These are phyloP conservation scores for Drosophila mayaguana DNA, from an alignment of 2,888 invertebrate genomes.

Conservation along the genomic window DNA sequence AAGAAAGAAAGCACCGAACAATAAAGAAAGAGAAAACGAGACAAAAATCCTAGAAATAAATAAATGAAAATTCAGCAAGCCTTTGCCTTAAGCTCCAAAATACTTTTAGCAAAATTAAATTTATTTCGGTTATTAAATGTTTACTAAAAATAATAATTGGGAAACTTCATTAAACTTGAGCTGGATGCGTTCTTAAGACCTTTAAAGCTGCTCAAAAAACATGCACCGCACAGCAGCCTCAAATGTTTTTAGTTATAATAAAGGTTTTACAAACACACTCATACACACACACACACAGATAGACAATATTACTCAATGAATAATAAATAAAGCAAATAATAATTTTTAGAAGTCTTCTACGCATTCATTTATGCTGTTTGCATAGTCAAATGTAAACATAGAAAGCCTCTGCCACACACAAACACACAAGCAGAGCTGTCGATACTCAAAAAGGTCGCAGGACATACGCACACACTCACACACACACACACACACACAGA, in stretches of 20 bases:
- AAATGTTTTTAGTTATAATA: conserved; percentile 28
- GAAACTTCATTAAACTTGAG: background rate
- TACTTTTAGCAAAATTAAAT: background rate
- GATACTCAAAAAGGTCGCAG: conserved; percentile 61
- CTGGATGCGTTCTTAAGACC: background rate
- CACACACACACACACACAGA: conserved; percentile 13
- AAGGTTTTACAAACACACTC: conserved; percentile 20
- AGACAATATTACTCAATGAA: conserved; percentile 62
- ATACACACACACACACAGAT: conserved; percentile 8
- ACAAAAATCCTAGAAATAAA: background rate
- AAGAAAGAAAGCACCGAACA: background rate
- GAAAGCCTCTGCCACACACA: conserved; percentile 24
- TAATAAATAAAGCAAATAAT: conserved; percentile 78
- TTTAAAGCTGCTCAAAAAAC: conserved; percentile 2
- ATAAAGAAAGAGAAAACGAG: background rate
- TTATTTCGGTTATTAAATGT: background rate
- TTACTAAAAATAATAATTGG: background rate
- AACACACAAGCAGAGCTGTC: conserved; percentile 2
- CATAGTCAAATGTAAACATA: conserved; percentile 38
- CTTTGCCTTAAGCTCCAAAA: background rate
- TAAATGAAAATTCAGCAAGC: too few relatives aligned
- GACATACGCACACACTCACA: conserved; percentile 9
- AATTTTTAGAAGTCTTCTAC: conserved; percentile 52
- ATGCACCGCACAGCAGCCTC: background rate
- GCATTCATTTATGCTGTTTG: conserved; percentile 60